Base-by-base conservation (phyloP, 1,140 invertebrate species). In the Trichonephila clavata region DNA sequence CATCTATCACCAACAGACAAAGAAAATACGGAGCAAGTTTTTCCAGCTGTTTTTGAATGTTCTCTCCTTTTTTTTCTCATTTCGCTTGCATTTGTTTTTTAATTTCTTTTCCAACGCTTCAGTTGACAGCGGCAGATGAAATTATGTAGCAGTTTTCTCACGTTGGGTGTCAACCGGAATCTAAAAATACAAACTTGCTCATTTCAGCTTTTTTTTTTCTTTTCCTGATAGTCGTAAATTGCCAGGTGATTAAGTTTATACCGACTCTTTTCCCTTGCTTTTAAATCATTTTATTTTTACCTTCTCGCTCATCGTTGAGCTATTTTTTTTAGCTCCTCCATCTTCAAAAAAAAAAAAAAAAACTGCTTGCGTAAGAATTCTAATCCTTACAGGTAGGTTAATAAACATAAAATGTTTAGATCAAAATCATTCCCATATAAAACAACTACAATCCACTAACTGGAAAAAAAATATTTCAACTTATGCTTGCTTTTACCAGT, bases 181-280 rank as follows among this genome's bases (percentile, higher is more conserved):
- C 86, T 88, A 88, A 88, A 88, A 88, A 88, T 88, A 88, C 27
- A 50, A 68, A 68, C 24, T 39, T 32, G 32, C 63, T 50, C 7
- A n/a, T 7, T 50, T 68, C 20, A 24, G 0, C 18, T 86, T 24
- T 27, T 77, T 18, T 32, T 77, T 63, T 61, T 63, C 39, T 20
- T 39, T 59, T 8, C 1, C 61, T 8, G 24, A n/a, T 39, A 24
- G 32, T 88, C 61, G 21, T 50, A 68, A 68, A 71, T 88, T 71
- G 86, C 71, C 27, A 77, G 71, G 71, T 65, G 57, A 84, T 57
- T 57, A 57, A 21, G n/a, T 59, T 50, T 59, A 27, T 18, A 20
- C 0, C 21, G 6, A 21, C 20, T 27, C 57, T 24, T 8, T 50
- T 84, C 13, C 14, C 20, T 10, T 27, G 18, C 2, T 59, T 57